Evolutionary conservation across 2,888 invertebrate genomes (phyloP).

Genomic region (Leptogaster cylindrica): DNA sequence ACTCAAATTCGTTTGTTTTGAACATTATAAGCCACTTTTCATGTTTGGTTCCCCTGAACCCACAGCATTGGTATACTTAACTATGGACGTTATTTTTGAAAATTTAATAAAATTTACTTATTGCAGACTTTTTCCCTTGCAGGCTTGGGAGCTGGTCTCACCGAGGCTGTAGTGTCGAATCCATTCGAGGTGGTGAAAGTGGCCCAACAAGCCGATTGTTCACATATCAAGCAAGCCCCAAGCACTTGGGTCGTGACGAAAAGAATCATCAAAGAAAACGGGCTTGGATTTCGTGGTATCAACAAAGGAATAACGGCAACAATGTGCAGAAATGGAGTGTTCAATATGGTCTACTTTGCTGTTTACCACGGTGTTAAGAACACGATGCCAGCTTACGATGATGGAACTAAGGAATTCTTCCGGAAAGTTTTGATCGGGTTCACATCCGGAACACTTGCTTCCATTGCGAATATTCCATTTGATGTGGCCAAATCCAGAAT

Average conservation of each 20-base stretch:
- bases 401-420: slow-evolving; percentile 72
- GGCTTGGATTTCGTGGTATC: slow-evolving; percentile 80
- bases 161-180: slow-evolving; percentile 91
- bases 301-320: slow-evolving; percentile 91
- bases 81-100: too few relatives aligned
- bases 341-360: slow-evolving; percentile 94
- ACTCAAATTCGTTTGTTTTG: slow-evolving; percentile 92
- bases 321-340: slow-evolving; percentile 85
- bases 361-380: slow-evolving; percentile 92
- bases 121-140: slow-evolving; percentile 84
- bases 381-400: slow-evolving; percentile 70
- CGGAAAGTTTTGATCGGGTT: slow-evolving; percentile 85
- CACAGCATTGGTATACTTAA: slow-evolving; percentile 74
- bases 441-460: slow-evolving; percentile 84
- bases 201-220: slow-evolving; percentile 78
- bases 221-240: slow-evolving; percentile 68
- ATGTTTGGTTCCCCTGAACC: slow-evolving; percentile 77
- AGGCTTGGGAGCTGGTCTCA: slow-evolving; percentile 85
- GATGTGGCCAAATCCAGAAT: slow-evolving; percentile 96
- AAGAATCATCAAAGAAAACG: slow-evolving; percentile 76
- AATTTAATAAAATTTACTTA: too few relatives aligned
- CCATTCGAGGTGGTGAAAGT: slow-evolving; percentile 97
- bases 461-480: slow-evolving; percentile 90
- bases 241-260: slow-evolving; percentile 82
- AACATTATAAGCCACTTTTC: slow-evolving; percentile 88